Conservation (phyloP, 2,888 invertebrate genomes). For the Ornithoptera alexandrae region DNA sequence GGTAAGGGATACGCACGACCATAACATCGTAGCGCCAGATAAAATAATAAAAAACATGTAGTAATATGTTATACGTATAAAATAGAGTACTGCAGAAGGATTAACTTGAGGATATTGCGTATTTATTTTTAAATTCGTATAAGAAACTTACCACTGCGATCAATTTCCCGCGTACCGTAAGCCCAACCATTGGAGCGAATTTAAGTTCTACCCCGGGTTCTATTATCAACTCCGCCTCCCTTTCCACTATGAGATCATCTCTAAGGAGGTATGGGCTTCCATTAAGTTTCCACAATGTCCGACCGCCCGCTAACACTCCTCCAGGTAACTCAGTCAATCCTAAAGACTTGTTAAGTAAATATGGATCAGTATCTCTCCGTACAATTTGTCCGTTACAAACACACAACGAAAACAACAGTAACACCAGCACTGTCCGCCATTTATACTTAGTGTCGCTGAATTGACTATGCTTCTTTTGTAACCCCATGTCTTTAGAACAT, state of each 20-base stretch:
- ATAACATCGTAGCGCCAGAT: too few species aligned
- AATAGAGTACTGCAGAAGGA: not conserved
- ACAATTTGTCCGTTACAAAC: constrained; percentile 63
- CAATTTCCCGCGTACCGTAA: constrained; percentile 94
- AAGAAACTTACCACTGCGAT: constrained; percentile 89
- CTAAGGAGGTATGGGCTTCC: constrained; percentile 88
- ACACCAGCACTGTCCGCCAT: constrained; percentile 72
- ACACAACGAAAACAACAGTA: constrained; percentile 51
- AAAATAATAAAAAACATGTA: not conserved
- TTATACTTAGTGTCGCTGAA: constrained; percentile 77
- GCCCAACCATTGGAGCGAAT: constrained; percentile 95
- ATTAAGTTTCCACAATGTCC: constrained; percentile 75
- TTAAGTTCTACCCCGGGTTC: constrained; percentile 94
- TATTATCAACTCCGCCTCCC: constrained; percentile 88
- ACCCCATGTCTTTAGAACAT: constrained; percentile 69
- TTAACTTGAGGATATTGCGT: not conserved
- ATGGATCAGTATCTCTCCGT: constrained; percentile 59
- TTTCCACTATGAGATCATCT: constrained; percentile 89
- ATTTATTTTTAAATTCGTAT: not conserved
- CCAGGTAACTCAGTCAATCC: constrained; percentile 82
- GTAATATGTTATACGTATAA: not conserved
- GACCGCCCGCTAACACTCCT: constrained; percentile 81
- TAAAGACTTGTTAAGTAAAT: constrained; percentile 65
- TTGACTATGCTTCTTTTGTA: constrained; percentile 75
- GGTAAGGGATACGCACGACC: too few species aligned